Evolutionary conservation across 2,113 vertebrate genomes (phyloP).

Genomic region (Todiramphus chloris): DNA sequence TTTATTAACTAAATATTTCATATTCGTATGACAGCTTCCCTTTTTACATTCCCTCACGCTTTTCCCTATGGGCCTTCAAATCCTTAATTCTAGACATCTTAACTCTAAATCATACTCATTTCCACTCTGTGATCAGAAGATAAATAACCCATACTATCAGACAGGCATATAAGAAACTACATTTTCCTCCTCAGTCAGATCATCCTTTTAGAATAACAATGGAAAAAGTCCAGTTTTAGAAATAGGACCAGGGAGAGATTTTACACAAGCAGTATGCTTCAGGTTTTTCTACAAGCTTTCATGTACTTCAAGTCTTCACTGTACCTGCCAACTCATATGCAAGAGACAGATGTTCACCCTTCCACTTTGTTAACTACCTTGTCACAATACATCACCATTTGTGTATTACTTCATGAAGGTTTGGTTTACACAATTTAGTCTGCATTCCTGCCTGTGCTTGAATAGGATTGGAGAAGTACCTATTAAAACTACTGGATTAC

Average conservation of each 20-base stretch:
- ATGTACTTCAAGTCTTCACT: not conserved
- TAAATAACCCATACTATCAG: constrained; percentile 43
- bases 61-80: constrained; percentile 41
- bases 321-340: not conserved
- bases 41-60: constrained; percentile 50
- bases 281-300: not conserved
- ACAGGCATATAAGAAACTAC: constrained; percentile 20
- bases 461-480: not conserved
- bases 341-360: not conserved
- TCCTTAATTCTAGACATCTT: constrained; percentile 52
- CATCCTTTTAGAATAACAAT: not conserved
- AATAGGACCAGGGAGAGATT: not conserved
- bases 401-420: not conserved
- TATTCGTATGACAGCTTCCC: constrained; percentile 44
- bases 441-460: not conserved
- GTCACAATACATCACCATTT: constrained; percentile 13
- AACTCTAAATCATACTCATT: constrained; percentile 69
- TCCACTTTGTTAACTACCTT: constrained; percentile 18
- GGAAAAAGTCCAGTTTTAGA: not conserved
- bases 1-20: constrained; percentile 63
- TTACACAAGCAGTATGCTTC: not conserved
- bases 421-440: not conserved
- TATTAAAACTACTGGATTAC: not conserved
- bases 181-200: not conserved
- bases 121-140: constrained; percentile 60